Evolutionary conservation across 1,140 invertebrate species (phyloP), one percentile per base, ranked within the genome.

Genomic region (Planococcus citri): DNA sequence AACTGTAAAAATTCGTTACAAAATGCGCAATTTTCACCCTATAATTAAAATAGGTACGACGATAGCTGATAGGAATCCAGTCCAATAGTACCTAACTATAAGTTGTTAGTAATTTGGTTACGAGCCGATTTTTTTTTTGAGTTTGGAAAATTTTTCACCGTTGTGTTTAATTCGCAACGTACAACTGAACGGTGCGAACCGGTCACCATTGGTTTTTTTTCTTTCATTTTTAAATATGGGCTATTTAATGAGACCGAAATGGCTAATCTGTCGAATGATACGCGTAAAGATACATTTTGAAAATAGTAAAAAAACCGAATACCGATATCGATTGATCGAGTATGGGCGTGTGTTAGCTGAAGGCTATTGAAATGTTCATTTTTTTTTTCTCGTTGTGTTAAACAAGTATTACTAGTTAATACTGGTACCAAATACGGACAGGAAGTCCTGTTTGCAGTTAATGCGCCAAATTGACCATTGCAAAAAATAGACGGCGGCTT

Each of bases 401-500:
- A 51, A 51, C 41, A 51, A 51, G 41, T 51, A 4, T 9, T 51
- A 51, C 41, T 51, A 51, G 41, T 51, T 51, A 51, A 51, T 51
- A 51, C 12, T 51, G 41, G 41, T 51, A 51, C 41, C 41, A 51
- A 51, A 51, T 51, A 51, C 41, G 41, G 41, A 51, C 41, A 51
- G 41, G 41, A 51, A 51, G 41, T 51, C 41, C 41, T 51, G 41
- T 20, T 51, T 51, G 41, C 41, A 51, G 41, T 51, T 51, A 51
- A 20, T 20, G 41, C 41, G 41, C 41, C 41, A 51, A 51, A 51
- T 51, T 51, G 41, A 51, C 41, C 41, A 20, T 4, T 51, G 41
- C n/a, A 51, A 51, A 51, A 51, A 51, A 51, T 51, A 51, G 41
- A 51, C 41, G 41, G 41, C n/a, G 41, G 41, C 41, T 51, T 51